A percentile compares a stretch with the other conserved stretches of the same genome.
Conservation (phyloP, 2,797 vertebrate genomes). For the Cercopithecus neglectus region DNA sequence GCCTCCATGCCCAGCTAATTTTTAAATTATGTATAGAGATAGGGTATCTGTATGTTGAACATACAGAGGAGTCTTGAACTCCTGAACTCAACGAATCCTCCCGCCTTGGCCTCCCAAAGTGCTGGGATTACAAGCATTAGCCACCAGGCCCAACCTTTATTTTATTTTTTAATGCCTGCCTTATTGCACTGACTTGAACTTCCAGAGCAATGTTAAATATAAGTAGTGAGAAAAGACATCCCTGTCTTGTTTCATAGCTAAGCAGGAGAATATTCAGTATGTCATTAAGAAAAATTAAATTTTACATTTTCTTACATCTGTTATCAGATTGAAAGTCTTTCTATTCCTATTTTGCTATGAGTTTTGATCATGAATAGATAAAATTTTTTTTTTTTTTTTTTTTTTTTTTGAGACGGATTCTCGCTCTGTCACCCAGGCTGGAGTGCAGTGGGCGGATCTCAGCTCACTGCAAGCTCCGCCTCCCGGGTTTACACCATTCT, state of each 20-base stretch:
- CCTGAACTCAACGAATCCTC: not conserved
- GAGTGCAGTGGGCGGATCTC: no score
- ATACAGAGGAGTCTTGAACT: not conserved
- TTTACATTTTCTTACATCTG: not conserved
- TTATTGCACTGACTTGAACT: not conserved
- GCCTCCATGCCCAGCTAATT: not conserved
- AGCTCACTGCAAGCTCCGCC: no score
- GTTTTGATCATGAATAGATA: constrained; percentile 1
- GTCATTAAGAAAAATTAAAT: not conserved
- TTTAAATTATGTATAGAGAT: not conserved
- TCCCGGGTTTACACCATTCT: no score
- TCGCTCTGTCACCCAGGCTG: no score
- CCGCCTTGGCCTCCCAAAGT: not conserved
- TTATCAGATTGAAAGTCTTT: constrained; percentile 5
- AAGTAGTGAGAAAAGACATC: not conserved
- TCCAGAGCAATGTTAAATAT: not conserved
- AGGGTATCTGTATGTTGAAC: not conserved
- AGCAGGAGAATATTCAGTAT: not conserved
- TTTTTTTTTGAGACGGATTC: no score
- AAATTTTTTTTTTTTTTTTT: not conserved
- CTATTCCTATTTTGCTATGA: not conserved
- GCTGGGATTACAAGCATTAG: not conserved
- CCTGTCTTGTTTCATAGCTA: not conserved
- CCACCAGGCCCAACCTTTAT: not conserved
- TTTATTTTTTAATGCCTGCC: not conserved